Conservation (phyloP, 2,113 vertebrate species). For the Carettochelys insculpta region DNA sequence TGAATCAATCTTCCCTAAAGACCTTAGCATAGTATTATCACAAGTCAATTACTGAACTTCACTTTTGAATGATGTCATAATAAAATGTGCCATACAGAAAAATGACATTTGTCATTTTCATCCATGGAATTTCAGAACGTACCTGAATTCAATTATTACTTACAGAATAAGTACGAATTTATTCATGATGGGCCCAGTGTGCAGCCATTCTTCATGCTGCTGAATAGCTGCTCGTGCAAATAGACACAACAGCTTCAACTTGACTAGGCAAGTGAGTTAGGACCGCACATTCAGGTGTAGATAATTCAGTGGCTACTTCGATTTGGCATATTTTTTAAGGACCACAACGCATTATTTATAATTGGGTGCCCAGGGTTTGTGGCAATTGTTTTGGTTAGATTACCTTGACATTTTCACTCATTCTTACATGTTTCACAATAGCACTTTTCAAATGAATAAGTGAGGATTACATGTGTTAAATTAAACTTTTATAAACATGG, state of each 20-base stretch:
- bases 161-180: background rate
- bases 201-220: background rate
- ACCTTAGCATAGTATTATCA: constrained; percentile 61
- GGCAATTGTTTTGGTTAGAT: background rate
- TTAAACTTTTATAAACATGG: background rate
- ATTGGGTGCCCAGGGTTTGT: background rate
- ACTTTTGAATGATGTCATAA: constrained; percentile 58
- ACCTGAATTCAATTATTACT: background rate
- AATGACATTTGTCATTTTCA: constrained; percentile 34
- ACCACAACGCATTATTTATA: background rate
- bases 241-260: background rate
- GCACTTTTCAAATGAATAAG: background rate
- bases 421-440: background rate
- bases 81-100: constrained; percentile 62
- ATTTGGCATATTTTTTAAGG: background rate
- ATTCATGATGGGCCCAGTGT: background rate
- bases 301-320: background rate
- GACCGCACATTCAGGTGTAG: background rate
- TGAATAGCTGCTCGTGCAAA: fast-evolving
- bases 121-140: constrained; percentile 38
- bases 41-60: constrained; percentile 66
- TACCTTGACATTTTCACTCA: background rate
- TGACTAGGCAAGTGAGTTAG: background rate
- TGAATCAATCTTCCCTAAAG: constrained; percentile 60
- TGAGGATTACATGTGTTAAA: background rate